Evolutionary conservation across 2,888 invertebrate species (phyloP).

Genomic region (Ophraella communa): DNA sequence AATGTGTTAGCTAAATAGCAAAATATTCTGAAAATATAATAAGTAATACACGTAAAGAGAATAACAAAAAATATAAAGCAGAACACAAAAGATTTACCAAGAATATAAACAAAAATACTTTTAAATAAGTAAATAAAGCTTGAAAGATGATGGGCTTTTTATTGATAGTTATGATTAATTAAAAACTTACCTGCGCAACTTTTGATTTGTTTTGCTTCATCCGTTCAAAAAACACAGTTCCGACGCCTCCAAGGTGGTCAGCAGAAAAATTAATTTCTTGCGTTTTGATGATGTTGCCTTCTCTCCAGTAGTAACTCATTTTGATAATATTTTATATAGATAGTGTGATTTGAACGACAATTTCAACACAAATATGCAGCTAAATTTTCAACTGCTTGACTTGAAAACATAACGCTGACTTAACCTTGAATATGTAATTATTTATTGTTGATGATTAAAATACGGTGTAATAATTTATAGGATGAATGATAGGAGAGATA

Average conservation of each 20-base stretch:
- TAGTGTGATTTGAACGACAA: neutral
- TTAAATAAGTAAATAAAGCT: no score
- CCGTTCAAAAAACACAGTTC: conserved; percentile 47
- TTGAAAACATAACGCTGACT: conserved; percentile 2
- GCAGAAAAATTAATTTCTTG: conserved; percentile 24
- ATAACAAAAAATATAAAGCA: no score
- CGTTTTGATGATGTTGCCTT: conserved; percentile 32
- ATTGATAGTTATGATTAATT: no score
- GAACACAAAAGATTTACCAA: no score
- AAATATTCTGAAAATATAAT: no score
- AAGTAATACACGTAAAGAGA: no score
- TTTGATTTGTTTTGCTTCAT: conserved; percentile 46
- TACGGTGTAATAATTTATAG: neutral
- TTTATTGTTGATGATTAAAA: conserved; percentile 1
- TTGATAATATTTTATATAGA: neutral
- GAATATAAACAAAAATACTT: no score
- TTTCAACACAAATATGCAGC: neutral
- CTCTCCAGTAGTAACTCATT: conserved; percentile 29
- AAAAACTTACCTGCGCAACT: conserved; percentile 49
- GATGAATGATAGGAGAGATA: neutral
- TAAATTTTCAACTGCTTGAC: neutral
- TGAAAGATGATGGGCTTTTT: no score
- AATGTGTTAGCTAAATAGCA: no score
- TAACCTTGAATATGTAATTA: conserved; percentile 20
- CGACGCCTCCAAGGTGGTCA: conserved; percentile 42